Conservation (phyloP, 2,797 vertebrate species). For the Enteromius radiatus region DNA sequence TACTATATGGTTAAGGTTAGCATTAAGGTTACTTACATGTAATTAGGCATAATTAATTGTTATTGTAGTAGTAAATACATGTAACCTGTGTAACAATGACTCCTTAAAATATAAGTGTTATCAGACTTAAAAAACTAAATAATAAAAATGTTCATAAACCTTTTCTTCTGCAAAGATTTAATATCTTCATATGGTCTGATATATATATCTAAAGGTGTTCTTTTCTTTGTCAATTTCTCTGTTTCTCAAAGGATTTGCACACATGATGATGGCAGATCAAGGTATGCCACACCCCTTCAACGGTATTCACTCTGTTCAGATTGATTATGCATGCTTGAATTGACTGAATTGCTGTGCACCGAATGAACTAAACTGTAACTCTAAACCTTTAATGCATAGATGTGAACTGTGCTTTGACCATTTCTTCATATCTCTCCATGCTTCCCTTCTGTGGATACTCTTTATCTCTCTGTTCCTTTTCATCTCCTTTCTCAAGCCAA, state of each 20-base stretch:
- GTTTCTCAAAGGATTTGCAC: conserved; percentile 87
- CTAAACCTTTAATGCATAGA: conserved; percentile 32
- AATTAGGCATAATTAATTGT: neutral
- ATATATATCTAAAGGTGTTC: conserved; percentile 27
- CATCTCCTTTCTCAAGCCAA: conserved; percentile 84
- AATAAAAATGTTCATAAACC: neutral
- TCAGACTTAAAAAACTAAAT: neutral
- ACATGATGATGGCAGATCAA: conserved; percentile 98
- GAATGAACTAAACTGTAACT: conserved; percentile 1
- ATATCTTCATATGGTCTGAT: conserved; percentile 29
- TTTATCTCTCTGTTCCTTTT: conserved; percentile 43
- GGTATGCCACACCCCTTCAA: conserved; percentile 75
- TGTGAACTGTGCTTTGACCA: conserved; percentile 28
- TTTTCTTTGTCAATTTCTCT: conserved; percentile 37
- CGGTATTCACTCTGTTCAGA: neutral
- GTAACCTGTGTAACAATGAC: neutral
- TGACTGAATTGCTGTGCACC: conserved; percentile 32
- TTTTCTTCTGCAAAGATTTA: neutral
- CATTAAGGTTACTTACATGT: neutral
- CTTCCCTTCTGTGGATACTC: conserved; percentile 44
- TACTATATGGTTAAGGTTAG: neutral
- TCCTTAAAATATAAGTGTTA: neutral
- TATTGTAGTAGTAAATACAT: neutral
- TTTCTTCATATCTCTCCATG: conserved; percentile 32
- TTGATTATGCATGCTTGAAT: conserved; percentile 39